Evolutionary conservation across 1,140 invertebrate species (phyloP), one percentile per base, ranked within the genome.

Genomic region (Calycopis cecrops): DNA sequence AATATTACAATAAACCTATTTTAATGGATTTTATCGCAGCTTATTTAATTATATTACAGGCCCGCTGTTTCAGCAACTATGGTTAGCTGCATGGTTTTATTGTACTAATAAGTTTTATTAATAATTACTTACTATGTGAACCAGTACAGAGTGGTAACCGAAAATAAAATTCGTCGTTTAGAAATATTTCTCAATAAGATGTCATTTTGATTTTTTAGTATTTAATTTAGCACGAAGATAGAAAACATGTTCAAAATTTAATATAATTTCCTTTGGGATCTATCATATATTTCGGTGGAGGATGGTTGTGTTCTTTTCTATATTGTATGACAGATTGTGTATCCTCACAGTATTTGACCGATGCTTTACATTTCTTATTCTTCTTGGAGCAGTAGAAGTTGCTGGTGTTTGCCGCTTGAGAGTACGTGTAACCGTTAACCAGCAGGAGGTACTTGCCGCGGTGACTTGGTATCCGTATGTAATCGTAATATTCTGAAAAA

Each of bases 371-470:
- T 1, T 60, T 58, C 9, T 17, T 16, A 38, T 61, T 48, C 33
- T 64, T 73, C 14, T 63, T 68, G 1, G 63, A 67, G 57, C 68
- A 67, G 38, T 67, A 68, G 40, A 62, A 71, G 37, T 60, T 66
- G 2, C 21, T 49, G 0, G 60, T 35, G 10, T 54, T 12, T 3
- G 17, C 47, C n/a, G 59, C 42, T n/a, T 61, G 47, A 0, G 58
- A 63, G 47, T 57, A 71, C 0, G 66, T 69, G 33, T 60, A 71
- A 4, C 58, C 63, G 11, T 63, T 48, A 0, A 69, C 47, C 63
- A 69, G 62, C 3, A 71, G 52, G 16, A 74, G 52, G 34, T 52
- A 16, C 6, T 66, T 67, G 0, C 67, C 65, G 11, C 38, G 56
- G 7, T 18, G 35, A 6, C 65, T 65, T 38, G 59, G 60, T 40